Evolutionary conservation across 2,113 vertebrate species (phyloP), one percentile per base, ranked within the genome.

Genomic region (Macrotis lagotis): DNA sequence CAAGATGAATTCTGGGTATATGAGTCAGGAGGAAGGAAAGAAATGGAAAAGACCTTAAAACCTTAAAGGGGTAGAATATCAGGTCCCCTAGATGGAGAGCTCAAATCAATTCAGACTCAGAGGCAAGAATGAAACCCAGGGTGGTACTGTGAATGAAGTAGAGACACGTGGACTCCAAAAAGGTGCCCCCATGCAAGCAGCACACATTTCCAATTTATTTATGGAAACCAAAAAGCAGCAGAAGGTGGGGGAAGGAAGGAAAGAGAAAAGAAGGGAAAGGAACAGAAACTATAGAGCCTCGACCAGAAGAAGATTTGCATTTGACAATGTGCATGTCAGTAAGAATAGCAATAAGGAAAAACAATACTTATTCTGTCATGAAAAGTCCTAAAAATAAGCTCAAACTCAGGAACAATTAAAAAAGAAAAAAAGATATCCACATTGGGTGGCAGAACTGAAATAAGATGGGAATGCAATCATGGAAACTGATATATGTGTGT

Each of bases 291-390:
- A 31, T 10, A 10, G 51, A 50, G 24, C 92, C 94, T 88, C 59
- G 53, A 51, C 66, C 52, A 92, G 44, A n/a, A 95, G 25, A 93
- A 91, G 52, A 52, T 90, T 97, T 95, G 55, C 95, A 89, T 91
- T 92, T 93, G 94, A 93, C 92, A 94, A 91, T 59, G 91, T 93
- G 51, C 93, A 96, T 95, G 94, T 90, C 93, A 91, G 95, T 89
- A 94, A 95, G 96, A 97, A 91, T 90, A 96, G 95, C 96, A 93
- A 25, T 14, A 90, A 94, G 89, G n/a, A 91, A 96, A 97, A 97
- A 96, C 89, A 96, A 91, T 95, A 95, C 50, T 98, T 97, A 95
- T 89, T 88, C 95, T 95, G 96, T 97, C 93, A 59, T 91, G 52
- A 91, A 59, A 83, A 83, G 26, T 31, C 25, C 93, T 91, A 95